Conservation (phyloP, 2,797 vertebrate genomes). For the Apogon hyalosoma region DNA sequence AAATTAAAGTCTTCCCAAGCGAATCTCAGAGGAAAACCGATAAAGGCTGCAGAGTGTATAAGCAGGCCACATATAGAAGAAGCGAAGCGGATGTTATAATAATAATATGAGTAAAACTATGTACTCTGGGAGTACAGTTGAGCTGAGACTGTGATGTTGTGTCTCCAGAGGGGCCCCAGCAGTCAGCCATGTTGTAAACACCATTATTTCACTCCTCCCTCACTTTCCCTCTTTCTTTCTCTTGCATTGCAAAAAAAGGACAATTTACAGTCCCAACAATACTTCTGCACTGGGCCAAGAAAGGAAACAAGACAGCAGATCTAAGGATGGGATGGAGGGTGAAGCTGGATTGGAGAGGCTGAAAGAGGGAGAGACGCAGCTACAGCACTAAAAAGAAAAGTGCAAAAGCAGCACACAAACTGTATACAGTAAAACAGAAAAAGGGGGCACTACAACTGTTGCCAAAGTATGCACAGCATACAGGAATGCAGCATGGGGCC, state of each 20-base stretch:
- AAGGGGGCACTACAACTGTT: constrained; percentile 87
- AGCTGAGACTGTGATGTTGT: constrained; percentile 65
- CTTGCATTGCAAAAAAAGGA: constrained; percentile 74
- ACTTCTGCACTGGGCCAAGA: constrained; percentile 51
- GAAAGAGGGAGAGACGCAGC: constrained; percentile 49
- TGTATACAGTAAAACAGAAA: constrained; percentile 90
- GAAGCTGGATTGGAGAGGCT: constrained; percentile 2
- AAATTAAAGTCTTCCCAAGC: constrained; percentile 63
- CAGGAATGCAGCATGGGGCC: constrained; percentile 98
- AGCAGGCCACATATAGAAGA: constrained; percentile 53
- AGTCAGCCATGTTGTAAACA: constrained; percentile 81
- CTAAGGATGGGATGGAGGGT: constrained; percentile 10
- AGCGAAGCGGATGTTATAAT: constrained; percentile 66
- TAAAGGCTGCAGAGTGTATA: constrained; percentile 31
- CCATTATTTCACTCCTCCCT: constrained; percentile 75
- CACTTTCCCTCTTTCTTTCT: constrained; percentile 56
- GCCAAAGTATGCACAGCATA: constrained; percentile 98
- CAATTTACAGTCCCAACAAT: constrained; percentile 74
- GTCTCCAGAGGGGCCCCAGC: constrained; percentile 72
- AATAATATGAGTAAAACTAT: constrained; percentile 62
- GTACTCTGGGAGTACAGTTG: constrained; percentile 41
- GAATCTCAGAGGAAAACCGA: constrained; percentile 51
- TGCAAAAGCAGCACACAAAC: constrained; percentile 87
- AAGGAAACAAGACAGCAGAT: constrained; percentile 62
- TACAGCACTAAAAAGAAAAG: constrained; percentile 45